These are phyloP conservation scores for Meliscaeva auricollis DNA, from an alignment of 2,888 invertebrate genomes.

Conservation along the genomic window DNA sequence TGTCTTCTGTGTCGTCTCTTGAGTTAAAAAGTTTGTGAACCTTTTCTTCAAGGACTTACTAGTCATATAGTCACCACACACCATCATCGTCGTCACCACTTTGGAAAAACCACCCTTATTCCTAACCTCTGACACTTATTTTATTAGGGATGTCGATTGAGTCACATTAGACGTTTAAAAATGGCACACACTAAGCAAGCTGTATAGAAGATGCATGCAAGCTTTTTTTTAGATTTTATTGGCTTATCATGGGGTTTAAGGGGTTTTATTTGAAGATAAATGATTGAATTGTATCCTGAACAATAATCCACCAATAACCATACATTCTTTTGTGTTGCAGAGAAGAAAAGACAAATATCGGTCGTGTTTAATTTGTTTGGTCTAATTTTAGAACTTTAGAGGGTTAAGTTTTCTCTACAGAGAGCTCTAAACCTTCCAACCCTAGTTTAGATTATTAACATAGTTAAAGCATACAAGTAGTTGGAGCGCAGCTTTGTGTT, in stretches of 20 bases:
- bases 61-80: neutral
- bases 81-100: too few species aligned
- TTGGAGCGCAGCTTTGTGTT: neutral
- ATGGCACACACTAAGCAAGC: neutral
- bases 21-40: neutral
- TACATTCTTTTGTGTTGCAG: too few species aligned
- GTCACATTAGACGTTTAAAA: conserved; percentile 10
- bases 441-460: conserved; percentile 16
- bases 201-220: conserved; percentile 9
- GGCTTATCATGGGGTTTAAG: conserved; percentile 3
- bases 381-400: conserved; percentile 11
- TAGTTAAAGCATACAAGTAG: conserved; percentile 8
- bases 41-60: conserved; percentile 22
- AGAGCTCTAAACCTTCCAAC: neutral
- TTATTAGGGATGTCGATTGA: conserved; percentile 40
- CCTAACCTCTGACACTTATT: conserved; percentile 37
- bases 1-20: neutral
- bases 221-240: conserved; percentile 34
- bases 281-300: neutral
- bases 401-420: neutral
- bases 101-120: conserved; percentile 6
- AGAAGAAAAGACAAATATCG: neutral
- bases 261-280: neutral
- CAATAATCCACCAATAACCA: too few species aligned
- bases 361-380: conserved; percentile 7